Conservation (phyloP, 2,113 vertebrate species). For the Lanius ludovicianus region DNA sequence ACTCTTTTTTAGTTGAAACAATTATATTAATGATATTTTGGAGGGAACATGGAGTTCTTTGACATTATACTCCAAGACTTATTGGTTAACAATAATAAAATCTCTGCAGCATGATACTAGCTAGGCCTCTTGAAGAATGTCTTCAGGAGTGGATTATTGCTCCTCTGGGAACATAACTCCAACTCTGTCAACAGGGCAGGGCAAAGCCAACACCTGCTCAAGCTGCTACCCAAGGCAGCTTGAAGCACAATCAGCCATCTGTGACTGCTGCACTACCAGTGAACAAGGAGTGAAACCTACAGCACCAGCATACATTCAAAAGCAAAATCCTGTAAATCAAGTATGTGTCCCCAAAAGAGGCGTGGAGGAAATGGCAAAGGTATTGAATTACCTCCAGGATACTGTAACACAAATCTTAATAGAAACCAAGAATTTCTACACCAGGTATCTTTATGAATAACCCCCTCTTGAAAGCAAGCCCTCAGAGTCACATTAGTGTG, state of each 20-base stretch:
- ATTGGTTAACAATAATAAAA: background rate
- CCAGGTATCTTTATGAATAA: background rate
- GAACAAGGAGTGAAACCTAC: background rate
- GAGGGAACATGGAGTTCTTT: background rate
- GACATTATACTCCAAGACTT: background rate
- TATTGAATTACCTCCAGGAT: background rate
- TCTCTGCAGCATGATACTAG: accelerated
- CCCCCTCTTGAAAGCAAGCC: background rate
- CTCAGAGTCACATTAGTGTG: background rate
- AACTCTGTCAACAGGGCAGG: background rate
- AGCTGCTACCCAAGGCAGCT: background rate
- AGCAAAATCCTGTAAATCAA: background rate
- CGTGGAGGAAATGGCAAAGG: background rate
- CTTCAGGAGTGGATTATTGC: background rate
- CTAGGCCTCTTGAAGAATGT: background rate
- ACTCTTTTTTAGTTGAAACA: background rate
- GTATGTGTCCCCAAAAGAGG: background rate
- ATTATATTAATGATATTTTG: background rate
- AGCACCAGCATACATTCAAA: background rate
- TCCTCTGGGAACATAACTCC: background rate
- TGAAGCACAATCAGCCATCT: background rate
- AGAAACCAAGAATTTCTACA: background rate
- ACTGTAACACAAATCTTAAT: background rate
- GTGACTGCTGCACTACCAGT: background rate
- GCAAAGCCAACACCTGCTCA: background rate